Evolutionary conservation across 2,888 invertebrate species (phyloP).

Genomic region (Cheilosia scutellata): DNA sequence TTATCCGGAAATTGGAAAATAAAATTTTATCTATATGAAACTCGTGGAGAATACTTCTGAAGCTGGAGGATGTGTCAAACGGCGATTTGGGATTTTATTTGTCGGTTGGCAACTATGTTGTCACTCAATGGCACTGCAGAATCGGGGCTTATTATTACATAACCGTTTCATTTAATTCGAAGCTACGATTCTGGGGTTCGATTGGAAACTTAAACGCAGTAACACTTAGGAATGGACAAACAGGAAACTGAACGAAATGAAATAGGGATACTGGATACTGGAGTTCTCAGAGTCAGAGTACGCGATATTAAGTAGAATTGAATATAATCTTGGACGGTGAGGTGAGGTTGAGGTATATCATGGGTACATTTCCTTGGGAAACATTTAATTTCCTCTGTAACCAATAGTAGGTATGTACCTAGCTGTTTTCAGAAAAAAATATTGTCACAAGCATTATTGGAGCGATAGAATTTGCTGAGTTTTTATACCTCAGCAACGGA

Average conservation of each 20-base stretch:
- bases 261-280: neutral
- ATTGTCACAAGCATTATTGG: no score
- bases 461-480: no score
- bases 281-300: neutral
- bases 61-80: constrained; percentile 39
- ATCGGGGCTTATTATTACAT: constrained; percentile 29
- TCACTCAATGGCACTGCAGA: constrained; percentile 29
- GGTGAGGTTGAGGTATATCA: neutral
- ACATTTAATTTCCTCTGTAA: neutral
- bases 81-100: constrained; percentile 46
- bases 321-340: neutral
- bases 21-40: constrained; percentile 62
- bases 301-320: constrained; percentile 8
- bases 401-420: no score
- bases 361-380: neutral
- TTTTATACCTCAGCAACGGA: no score
- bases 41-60: constrained; percentile 16
- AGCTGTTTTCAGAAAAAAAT: no score
- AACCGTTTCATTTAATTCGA: constrained; percentile 51
- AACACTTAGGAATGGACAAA: constrained; percentile 24
- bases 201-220: constrained; percentile 38
- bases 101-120: constrained; percentile 50
- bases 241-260: constrained; percentile 17
- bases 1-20: constrained; percentile 69
- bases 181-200: constrained; percentile 33